Conservation (phyloP, 2,888 invertebrate genomes). For the Drosophila engyochracea region DNA sequence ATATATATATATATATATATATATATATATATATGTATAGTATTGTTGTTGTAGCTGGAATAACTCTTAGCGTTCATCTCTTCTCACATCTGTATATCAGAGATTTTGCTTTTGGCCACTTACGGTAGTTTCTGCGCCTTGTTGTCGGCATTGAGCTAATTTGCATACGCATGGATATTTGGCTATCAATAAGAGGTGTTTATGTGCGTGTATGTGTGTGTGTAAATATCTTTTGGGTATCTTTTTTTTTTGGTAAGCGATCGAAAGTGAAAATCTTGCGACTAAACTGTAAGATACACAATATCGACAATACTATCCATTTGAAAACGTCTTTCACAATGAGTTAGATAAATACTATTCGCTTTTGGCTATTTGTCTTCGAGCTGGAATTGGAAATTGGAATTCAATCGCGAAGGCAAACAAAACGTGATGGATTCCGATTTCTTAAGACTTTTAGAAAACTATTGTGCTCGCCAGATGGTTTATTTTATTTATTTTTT, state of each 20-base stretch:
- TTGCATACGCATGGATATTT: conserved; percentile 70
- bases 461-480: conserved; percentile 28
- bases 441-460: conserved; percentile 43
- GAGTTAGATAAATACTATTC: conserved; percentile 63
- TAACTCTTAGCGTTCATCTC: conserved; percentile 34
- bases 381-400: conserved; percentile 45
- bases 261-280: conserved; percentile 71
- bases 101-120: conserved; percentile 72
- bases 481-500: conserved; percentile 26
- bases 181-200: conserved; percentile 8
- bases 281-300: conserved; percentile 56
- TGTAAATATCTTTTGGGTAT: conserved; percentile 38
- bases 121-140: conserved; percentile 72
- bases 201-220: conserved; percentile 4
- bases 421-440: conserved; percentile 43
- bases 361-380: conserved; percentile 38
- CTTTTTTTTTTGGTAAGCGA: conserved; percentile 50
- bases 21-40: not conserved
- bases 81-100: conserved; percentile 67
- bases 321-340: conserved; percentile 59
- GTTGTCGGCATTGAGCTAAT: conserved; percentile 59
- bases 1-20: not conserved
- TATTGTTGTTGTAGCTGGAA: conserved; percentile 22
- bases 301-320: conserved; percentile 45
- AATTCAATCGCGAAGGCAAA: conserved; percentile 60